phyloP scores from a whole-genome alignment of 2,113 vertebrate genomes.

The Reinhardtius hippoglossoides region DNA sequence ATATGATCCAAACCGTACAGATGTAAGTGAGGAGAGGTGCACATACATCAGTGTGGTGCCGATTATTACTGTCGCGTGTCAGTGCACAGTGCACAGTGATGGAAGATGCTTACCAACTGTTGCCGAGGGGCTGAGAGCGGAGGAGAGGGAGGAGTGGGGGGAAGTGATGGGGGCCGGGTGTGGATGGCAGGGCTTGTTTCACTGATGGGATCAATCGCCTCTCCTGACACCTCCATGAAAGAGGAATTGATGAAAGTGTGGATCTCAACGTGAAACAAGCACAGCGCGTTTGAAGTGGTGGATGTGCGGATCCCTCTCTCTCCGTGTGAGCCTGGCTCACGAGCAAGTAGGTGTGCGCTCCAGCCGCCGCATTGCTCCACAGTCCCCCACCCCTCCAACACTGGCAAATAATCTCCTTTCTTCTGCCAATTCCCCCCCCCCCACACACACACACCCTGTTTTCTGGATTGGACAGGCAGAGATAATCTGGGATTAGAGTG shows the following conservation, averaged over 20 bases:
- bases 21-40: too few species aligned
- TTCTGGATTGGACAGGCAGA: constrained; percentile 73
- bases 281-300: not conserved
- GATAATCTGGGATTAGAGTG: constrained; percentile 80
- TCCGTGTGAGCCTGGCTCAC: not conserved
- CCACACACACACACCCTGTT: too few species aligned
- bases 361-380: constrained; percentile 15
- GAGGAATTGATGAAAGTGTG: not conserved
- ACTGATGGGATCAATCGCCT: not conserved
- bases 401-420: constrained; percentile 75
- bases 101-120: constrained; percentile 1
- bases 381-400: constrained; percentile 20
- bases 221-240: not conserved
- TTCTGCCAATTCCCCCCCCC: constrained; percentile 69
- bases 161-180: not conserved
- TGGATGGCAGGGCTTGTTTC: not conserved
- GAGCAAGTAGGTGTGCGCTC: constrained; percentile 31
- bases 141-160: not conserved
- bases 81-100: not conserved
- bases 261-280: not conserved
- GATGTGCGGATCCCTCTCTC: too few species aligned
- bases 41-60: too few species aligned
- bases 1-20: too few species aligned
- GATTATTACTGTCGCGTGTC: not conserved
- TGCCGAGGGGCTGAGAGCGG: constrained; percentile 16